These are phyloP conservation scores for Austrolebias charrua DNA, from an alignment of 2,797 vertebrate genomes.

Conservation along the genomic window DNA sequence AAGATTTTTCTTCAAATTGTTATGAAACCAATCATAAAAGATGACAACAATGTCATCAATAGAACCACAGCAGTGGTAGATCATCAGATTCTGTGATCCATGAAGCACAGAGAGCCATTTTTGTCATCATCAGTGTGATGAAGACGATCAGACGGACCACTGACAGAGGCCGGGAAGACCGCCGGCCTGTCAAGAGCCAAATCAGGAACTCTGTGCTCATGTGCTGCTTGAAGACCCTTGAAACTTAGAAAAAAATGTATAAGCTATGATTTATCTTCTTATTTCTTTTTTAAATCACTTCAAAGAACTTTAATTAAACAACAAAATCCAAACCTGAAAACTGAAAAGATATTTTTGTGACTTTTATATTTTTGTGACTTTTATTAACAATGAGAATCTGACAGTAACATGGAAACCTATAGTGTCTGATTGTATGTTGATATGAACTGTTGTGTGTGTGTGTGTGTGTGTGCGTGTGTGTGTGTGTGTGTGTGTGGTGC, in stretches of 20 bases:
- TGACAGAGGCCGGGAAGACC: background rate
- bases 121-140: background rate
- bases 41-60: background rate
- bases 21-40: slow-evolving; percentile 12
- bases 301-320: background rate
- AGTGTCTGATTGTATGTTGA: too few relatives aligned
- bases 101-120: background rate
- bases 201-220: background rate
- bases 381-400: background rate
- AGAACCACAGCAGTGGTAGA: background rate
- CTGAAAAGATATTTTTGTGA: too few relatives aligned
- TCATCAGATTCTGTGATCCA: background rate
- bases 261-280: background rate
- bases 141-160: background rate
- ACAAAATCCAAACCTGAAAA: background rate
- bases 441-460: background rate
- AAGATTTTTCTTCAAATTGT: slow-evolving; percentile 14
- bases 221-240: background rate
- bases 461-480: background rate
- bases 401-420: background rate
- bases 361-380: background rate
- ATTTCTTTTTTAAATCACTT: background rate
- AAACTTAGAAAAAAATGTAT: background rate
- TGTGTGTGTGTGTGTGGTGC: too few relatives aligned
- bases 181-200: background rate